phyloP scores from a whole-genome alignment of 2,113 vertebrate genomes.

The Chamaetylas fuelleborni region DNA sequence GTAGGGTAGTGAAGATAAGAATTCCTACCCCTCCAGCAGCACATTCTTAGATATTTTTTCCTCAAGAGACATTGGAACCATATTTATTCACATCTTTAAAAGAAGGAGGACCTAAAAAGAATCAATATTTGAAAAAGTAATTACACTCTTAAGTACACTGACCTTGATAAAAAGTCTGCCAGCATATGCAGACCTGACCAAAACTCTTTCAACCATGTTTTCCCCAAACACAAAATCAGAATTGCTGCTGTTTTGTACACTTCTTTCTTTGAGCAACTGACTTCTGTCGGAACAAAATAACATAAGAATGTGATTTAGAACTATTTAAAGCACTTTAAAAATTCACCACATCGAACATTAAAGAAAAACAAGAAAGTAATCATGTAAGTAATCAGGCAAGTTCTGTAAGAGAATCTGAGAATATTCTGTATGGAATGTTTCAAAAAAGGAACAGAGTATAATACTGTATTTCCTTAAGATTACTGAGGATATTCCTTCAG shows the following conservation, averaged over 20 bases:
- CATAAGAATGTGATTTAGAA: not conserved
- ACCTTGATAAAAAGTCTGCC: not conserved
- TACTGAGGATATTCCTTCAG: not conserved
- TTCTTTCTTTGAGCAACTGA: slow-evolving; percentile 39
- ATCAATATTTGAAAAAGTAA: not conserved
- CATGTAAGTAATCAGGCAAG: not conserved
- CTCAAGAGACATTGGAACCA: not conserved
- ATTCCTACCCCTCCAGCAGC: not conserved
- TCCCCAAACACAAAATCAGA: slow-evolving; percentile 83
- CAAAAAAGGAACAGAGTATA: not conserved
- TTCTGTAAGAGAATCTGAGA: not conserved
- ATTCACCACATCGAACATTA: not conserved
- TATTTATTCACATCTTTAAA: not conserved
- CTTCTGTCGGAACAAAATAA: slow-evolving; percentile 58
- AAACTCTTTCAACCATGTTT: slow-evolving; percentile 85
- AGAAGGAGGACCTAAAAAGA: not conserved
- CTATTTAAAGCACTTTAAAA: not conserved
- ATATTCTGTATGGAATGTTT: not conserved
- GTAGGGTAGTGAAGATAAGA: not conserved
- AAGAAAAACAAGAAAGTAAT: not conserved
- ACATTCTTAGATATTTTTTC: not conserved
- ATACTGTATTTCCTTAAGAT: not conserved
- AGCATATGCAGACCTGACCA: slow-evolving; percentile 69
- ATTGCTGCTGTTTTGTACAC: slow-evolving; percentile 18
- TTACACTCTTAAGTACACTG: not conserved